Base-by-base conservation (phyloP, 2,888 invertebrate genomes). In the Chrysolina americana region DNA sequence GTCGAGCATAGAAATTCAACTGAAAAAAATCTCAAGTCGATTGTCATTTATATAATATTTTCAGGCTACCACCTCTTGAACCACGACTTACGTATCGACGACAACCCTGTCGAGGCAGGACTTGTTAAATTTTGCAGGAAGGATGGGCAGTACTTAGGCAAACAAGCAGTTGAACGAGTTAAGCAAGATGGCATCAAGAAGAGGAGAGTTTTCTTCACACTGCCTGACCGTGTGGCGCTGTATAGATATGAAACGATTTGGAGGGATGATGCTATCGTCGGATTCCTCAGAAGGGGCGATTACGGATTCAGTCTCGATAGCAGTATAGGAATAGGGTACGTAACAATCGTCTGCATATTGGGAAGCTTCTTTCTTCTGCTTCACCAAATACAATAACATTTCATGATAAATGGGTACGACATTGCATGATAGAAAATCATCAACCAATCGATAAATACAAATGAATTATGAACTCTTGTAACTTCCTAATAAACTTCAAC, bases 211-310 rank as follows among this genome's bases (percentile, higher is more conserved):
- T 95, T 91, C 84, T 91, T 95, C 79, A 93, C 94, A 0, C 86
- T 94, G 0, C 89, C 92, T 48, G 93, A 91, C 89, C 90, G 92
- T 88, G 89, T 94, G 15, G 93, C 96, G n/a, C 85, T 98, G 56
- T 95, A 94, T 90, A 97, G 97, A 0, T 89, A 95, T 81, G 97
- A 98, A 89, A 93, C 94, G 0, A 93, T 97, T 83, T 96, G 93
- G 89, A 91, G 95, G 83, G 92, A 95, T 84, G 94, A 93, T 3
- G 89, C 91, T 81, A 90, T 93, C 0, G 95, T 96, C 6, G 97
- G 97, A 13, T 94, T 94, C 81, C 86, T 97, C 9, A 89, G 97
- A 76, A 90, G 96, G 84, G 96, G 94, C 0, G 96, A 96, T 79
- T 96, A 93, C 85, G 96, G 92, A 17, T 92, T 90, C 82, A 87